These are phyloP conservation scores for Dromiciops gliroides DNA, from an alignment of 2,113 vertebrate genomes.

Conservation along the genomic window DNA sequence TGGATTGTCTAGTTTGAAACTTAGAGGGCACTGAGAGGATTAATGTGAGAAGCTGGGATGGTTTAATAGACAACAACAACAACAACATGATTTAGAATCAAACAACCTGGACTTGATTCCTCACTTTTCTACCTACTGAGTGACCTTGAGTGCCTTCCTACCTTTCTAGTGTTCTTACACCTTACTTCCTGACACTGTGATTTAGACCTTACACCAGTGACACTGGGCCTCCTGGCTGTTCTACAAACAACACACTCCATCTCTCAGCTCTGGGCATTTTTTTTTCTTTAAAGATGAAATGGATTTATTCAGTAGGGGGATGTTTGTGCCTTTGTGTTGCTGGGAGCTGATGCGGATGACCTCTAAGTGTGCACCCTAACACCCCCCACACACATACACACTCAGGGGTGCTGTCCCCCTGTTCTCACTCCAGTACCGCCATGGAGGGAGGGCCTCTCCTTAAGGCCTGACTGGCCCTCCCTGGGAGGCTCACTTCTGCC, in stretches of 20 bases:
- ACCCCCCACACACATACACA: no score
- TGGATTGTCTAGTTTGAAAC: background rate
- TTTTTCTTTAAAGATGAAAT: background rate
- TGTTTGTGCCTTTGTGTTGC: no score
- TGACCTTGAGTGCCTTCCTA: background rate
- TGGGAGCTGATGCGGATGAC: background rate
- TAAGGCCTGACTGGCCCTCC: constrained; percentile 17
- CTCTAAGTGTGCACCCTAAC: no score
- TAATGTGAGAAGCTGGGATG: background rate
- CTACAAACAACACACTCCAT: background rate
- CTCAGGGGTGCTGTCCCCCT: no score
- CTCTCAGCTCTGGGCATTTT: background rate
- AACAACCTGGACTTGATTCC: background rate
- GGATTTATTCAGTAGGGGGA: background rate
- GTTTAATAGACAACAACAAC: no score
- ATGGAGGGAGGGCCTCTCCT: background rate
- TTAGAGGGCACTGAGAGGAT: background rate
- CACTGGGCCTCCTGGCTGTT: background rate
- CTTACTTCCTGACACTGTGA: background rate
- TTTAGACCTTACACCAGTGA: background rate
- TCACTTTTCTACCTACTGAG: background rate
- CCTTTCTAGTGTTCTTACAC: background rate
- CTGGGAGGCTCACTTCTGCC: constrained; percentile 57
- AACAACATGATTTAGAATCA: background rate
- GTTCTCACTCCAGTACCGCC: background rate